phyloP scores from a whole-genome alignment of 1,140 invertebrate genomes.

The Drosophila littoralis region DNA sequence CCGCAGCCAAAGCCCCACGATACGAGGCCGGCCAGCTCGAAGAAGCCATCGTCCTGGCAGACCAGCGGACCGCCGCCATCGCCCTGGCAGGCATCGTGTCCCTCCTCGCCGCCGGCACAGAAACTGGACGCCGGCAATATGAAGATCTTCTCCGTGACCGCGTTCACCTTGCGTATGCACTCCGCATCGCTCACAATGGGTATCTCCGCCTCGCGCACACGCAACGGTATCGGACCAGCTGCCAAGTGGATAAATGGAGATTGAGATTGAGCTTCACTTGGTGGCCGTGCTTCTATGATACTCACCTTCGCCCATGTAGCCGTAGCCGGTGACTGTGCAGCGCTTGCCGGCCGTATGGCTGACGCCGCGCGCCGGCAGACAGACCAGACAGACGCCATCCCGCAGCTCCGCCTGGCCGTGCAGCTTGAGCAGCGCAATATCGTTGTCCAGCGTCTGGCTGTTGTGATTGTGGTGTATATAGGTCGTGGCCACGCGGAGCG shows the following conservation, averaged over 20 bases:
- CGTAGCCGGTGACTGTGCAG: constrained; percentile 96
- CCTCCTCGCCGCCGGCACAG: constrained; percentile 96
- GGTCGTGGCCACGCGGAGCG: constrained; percentile 93
- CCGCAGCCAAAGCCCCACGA: constrained; percentile 95
- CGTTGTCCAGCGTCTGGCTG: constrained; percentile 97
- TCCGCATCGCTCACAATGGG: constrained; percentile 97
- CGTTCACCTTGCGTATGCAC: constrained; percentile 96
- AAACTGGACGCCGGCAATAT: constrained; percentile 96
- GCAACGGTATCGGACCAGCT: constrained; percentile 95
- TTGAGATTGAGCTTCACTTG: too few relatives aligned
- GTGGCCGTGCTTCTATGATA: constrained; percentile 3
- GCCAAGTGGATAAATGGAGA: neutral
- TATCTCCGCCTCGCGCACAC: constrained; percentile 94
- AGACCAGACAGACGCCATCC: constrained; percentile 89
- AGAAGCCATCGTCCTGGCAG: constrained; percentile 96
- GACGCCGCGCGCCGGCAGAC: constrained; percentile 93
- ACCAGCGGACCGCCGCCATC: constrained; percentile 96
- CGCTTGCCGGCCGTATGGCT: constrained; percentile 93
- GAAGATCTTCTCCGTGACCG: constrained; percentile 97
- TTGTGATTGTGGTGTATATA: constrained; percentile 99
- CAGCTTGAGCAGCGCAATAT: constrained; percentile 96
- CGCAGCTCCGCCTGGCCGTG: constrained; percentile 95
- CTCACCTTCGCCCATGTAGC: constrained; percentile 96
- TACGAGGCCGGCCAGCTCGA: constrained; percentile 94
- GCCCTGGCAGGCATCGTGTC: constrained; percentile 97